These are phyloP conservation scores for Drosophila anomalipes DNA, from an alignment of 2,888 invertebrate species.

Conservation along the genomic window DNA sequence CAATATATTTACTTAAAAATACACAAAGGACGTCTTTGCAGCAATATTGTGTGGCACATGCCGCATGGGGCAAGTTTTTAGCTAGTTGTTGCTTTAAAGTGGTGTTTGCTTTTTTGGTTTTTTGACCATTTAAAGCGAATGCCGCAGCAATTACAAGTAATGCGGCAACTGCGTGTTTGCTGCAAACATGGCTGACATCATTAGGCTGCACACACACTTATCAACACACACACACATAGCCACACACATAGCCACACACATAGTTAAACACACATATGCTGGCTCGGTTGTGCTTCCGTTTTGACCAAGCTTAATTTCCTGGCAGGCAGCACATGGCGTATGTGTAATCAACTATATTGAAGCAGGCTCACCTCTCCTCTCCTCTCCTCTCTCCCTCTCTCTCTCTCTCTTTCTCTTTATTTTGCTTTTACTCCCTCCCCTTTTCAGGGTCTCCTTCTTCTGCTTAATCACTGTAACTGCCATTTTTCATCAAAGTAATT, in stretches of 20 bases:
- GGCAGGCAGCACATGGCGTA: constrained; percentile 72
- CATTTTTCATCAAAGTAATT: constrained; percentile 80
- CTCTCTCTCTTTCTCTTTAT: constrained; percentile 1
- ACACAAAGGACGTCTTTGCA: constrained; percentile 57
- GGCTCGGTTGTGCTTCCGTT: constrained; percentile 67
- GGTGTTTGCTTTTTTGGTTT: neutral
- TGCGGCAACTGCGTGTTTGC: constrained; percentile 73
- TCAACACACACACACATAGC: constrained; percentile 21
- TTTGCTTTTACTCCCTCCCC: neutral
- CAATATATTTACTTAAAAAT: constrained; percentile 67
- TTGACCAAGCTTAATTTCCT: constrained; percentile 77
- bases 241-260: neutral
- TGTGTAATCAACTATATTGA: constrained; percentile 76
- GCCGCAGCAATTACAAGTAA: constrained; percentile 73
- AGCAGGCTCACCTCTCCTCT: constrained; percentile 24
- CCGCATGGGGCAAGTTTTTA: constrained; percentile 10
- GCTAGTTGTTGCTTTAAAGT: constrained; percentile 35
- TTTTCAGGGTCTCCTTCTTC: constrained; percentile 9
- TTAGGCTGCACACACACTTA: constrained; percentile 49
- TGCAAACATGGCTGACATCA: constrained; percentile 73
- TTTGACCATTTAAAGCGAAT: constrained; percentile 32
- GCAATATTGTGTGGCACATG: constrained; percentile 28
- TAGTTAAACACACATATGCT: constrained; percentile 10
- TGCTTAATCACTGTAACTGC: constrained; percentile 78
- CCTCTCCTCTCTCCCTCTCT: constrained; percentile 3